phyloP scores from a whole-genome alignment of 2,797 vertebrate species.

The Rhinogobio ventralis region DNA sequence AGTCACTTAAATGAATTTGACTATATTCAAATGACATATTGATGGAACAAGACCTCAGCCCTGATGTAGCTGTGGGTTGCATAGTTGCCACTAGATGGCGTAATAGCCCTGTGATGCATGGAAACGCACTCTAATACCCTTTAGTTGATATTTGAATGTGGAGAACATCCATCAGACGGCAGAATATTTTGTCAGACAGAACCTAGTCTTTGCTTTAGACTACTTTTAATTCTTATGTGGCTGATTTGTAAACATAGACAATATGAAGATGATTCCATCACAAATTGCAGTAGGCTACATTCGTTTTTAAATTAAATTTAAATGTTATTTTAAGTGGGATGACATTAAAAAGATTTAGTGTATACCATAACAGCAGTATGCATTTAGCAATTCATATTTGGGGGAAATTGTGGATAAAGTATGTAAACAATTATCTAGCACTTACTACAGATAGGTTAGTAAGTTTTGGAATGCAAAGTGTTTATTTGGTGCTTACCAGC shows the following conservation, averaged over 20 bases:
- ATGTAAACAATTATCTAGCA: neutral
- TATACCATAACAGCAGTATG: neutral
- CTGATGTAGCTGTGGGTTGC: conserved; percentile 77
- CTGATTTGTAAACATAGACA: conserved; percentile 4
- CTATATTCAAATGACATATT: neutral
- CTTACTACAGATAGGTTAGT: neutral
- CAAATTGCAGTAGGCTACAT: neutral
- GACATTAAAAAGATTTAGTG: neutral
- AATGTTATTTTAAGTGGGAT: neutral
- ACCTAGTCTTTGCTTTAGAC: neutral
- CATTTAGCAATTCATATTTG: neutral
- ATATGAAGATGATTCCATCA: neutral
- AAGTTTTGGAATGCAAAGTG: conserved; percentile 5
- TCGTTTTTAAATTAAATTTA: neutral
- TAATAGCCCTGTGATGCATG: conserved; percentile 70
- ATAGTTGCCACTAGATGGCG: conserved; percentile 86
- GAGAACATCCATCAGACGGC: conserved; percentile 35
- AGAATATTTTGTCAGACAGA: conserved; percentile 22
- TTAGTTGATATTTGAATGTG: conserved; percentile 6
- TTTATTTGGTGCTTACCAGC: conserved; percentile 83
- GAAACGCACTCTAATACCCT: conserved; percentile 1
- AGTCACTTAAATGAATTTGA: neutral
- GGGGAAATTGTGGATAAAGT: neutral
- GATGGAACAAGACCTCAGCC: conserved; percentile 2
- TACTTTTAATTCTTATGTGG: neutral